Percentiles rank a stretch among this genome's conserved stretches.
phyloP scores from a whole-genome alignment of 2,113 vertebrate species.

The Leucoraja erinaceus region DNA sequence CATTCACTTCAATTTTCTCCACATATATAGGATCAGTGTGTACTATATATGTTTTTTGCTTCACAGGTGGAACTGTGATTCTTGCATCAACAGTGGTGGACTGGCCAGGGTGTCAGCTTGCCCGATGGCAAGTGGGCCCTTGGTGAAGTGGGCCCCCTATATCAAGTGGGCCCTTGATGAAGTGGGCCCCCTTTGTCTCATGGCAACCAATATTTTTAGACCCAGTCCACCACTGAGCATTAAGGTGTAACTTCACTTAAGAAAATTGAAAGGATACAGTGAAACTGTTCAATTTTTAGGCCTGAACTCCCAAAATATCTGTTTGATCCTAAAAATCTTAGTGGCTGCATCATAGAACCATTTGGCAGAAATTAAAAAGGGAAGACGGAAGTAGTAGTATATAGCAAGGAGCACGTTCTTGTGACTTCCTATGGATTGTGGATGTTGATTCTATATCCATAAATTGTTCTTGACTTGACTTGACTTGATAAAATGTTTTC shows the following conservation, averaged over 20 bases:
- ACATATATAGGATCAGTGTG: neutral
- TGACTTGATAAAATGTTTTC: neutral
- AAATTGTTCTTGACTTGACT: too few species aligned
- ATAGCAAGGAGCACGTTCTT: neutral
- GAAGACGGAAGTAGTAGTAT: neutral
- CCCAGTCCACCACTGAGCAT: too few species aligned
- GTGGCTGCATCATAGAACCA: neutral
- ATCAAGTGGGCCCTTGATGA: too few species aligned
- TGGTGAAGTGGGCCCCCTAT: too few species aligned
- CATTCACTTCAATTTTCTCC: too few species aligned
- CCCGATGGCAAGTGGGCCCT: too few species aligned
- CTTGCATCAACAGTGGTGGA: too few species aligned
- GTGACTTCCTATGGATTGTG: neutral
- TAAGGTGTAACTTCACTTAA: neutral
- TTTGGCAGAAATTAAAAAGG: neutral
- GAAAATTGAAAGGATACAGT: neutral
- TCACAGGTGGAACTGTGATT: neutral
- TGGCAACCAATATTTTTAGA: too few species aligned
- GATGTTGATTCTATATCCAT: neutral
- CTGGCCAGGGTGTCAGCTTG: too few species aligned
- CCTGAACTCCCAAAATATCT: neutral
- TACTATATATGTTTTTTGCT: neutral
- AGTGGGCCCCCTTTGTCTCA: too few species aligned
- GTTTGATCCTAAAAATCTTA: neutral
- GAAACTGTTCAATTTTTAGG: neutral